A percentile compares a stretch with the other conserved stretches of the same genome.
phyloP scores from a whole-genome alignment of 2,113 vertebrate genomes.

The Platysternon megacephalum region DNA sequence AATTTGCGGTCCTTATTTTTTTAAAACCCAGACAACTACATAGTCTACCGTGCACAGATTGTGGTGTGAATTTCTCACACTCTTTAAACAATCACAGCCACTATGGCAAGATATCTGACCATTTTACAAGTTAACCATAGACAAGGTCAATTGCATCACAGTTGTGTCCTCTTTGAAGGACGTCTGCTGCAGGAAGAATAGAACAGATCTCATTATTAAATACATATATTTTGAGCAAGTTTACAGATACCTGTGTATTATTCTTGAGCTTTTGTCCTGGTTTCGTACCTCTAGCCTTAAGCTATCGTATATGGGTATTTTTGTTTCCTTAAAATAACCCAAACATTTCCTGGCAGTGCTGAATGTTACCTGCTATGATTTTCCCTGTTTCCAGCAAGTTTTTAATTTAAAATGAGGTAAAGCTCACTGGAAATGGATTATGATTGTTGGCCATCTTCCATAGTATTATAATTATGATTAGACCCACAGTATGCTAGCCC shows the following conservation, averaged over 20 bases:
- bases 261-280: background rate
- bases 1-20: background rate
- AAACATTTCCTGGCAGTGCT: background rate
- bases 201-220: background rate
- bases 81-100: background rate
- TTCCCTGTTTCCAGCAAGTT: background rate
- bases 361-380: background rate
- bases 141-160: background rate
- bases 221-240: background rate
- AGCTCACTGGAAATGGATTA: fast-evolving
- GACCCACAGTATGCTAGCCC: background rate
- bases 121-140: background rate
- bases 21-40: background rate
- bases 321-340: slow-evolving; percentile 13
- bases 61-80: background rate
- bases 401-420: background rate
- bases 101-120: background rate
- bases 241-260: background rate
- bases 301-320: background rate
- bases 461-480: background rate
- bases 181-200: background rate
- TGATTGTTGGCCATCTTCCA: background rate
- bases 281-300: background rate
- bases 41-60: background rate
- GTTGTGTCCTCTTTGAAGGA: background rate